Conservation (phyloP, 1,140 invertebrate genomes). For the Ylistrum balloti region DNA sequence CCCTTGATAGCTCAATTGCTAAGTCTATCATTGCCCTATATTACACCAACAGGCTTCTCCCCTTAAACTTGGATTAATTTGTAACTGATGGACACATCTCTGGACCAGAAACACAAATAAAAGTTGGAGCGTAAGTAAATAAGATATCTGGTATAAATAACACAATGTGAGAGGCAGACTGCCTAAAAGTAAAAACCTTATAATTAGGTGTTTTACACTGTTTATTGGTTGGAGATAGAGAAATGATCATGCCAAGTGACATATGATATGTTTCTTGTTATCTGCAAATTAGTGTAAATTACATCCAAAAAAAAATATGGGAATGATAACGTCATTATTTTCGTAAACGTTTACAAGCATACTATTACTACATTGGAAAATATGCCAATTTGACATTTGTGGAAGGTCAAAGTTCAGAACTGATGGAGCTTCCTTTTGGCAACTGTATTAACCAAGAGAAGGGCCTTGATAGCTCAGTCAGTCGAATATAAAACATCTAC, state of each 20-base stretch:
- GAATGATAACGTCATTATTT: neutral
- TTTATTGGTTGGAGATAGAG: neutral
- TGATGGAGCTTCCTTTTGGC: neutral
- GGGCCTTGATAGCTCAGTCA: no score
- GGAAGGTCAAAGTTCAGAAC: neutral
- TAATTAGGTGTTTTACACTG: neutral
- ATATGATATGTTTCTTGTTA: conserved; percentile 1
- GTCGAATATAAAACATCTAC: no score
- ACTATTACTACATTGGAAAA: no score
- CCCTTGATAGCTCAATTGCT: no score
- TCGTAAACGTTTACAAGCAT: neutral
- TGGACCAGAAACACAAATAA: no score
- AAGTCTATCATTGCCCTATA: no score
- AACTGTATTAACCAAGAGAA: neutral
- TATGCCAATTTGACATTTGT: conserved; percentile 27
- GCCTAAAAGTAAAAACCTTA: neutral
- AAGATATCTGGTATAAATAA: no score
- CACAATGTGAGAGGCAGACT: no score
- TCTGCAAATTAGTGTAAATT: conserved; percentile 18
- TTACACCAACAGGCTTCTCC: no score
- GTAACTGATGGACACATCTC: no score
- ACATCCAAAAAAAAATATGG: neutral
- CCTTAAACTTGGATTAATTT: no score
- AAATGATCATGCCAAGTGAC: neutral
- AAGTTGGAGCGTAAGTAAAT: no score